Conservation (phyloP, 2,797 vertebrate species). For the Sebastolobus alascanus region DNA sequence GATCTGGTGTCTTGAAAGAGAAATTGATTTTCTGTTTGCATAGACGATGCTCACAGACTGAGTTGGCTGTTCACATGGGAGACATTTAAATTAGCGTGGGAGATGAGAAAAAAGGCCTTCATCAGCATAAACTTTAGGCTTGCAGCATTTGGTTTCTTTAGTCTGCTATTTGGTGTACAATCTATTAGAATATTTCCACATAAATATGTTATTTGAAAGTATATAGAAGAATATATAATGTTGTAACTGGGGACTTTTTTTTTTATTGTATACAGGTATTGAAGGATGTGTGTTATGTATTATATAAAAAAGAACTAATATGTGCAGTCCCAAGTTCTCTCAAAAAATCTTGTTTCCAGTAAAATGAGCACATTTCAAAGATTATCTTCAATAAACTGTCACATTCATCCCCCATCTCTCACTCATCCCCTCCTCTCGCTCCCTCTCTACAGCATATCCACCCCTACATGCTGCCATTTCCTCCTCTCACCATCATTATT, state of each 20-base stretch:
- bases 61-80: neutral
- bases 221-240: neutral
- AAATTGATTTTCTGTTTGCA: neutral
- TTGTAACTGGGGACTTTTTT: neutral
- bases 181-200: neutral
- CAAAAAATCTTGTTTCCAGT: slow-evolving; percentile 1
- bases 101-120: neutral
- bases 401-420: neutral
- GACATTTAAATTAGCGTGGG: neutral
- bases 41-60: neutral
- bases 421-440: neutral
- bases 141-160: neutral
- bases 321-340: neutral
- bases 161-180: fast-evolving
- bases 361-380: slow-evolving; percentile 43
- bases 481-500: slow-evolving; percentile 95
- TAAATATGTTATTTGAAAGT: neutral
- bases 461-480: slow-evolving; percentile 21
- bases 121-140: neutral
- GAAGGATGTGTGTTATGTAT: neutral
- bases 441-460: neutral
- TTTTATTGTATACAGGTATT: too few species aligned
- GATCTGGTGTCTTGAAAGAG: neutral
- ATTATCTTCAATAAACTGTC: slow-evolving; percentile 30
- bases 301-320: neutral